phyloP scores from a whole-genome alignment of 1,140 invertebrate species.

The Aphelenchoides besseyi region DNA sequence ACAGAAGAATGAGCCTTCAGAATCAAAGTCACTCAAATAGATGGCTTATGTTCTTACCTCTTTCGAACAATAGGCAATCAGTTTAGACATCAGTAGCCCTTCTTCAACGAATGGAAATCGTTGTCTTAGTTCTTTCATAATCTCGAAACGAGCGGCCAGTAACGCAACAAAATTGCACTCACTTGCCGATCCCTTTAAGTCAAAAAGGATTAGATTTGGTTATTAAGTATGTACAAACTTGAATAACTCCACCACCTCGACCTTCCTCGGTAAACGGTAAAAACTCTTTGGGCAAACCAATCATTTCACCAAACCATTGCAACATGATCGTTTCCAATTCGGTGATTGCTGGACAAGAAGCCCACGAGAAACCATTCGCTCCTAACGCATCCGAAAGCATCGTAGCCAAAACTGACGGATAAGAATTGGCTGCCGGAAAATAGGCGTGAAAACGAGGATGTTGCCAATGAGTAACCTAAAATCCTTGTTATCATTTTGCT shows the following conservation, averaged over 20 bases:
- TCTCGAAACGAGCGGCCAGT: constrained; percentile 86
- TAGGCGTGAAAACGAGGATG: constrained; percentile 98
- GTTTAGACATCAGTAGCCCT: constrained; percentile 83
- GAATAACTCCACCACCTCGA: constrained; percentile 68
- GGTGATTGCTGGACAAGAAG: constrained; percentile 91
- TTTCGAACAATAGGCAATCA: constrained; percentile 81
- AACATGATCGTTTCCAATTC: constrained; percentile 93
- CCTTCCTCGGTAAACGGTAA: constrained; percentile 66
- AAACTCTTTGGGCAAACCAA: constrained; percentile 67
- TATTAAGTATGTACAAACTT: constrained; percentile 61
- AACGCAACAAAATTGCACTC: constrained; percentile 93
- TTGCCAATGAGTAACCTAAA: constrained; percentile 91
- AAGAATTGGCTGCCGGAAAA: constrained; percentile 94
- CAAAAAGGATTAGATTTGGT: neutral
- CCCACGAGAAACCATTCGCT: constrained; percentile 98
- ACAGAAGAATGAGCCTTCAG: constrained; percentile 95
- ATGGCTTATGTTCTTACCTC: constrained; percentile 65
- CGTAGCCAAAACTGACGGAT: constrained; percentile 93
- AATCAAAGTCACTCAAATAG: constrained; percentile 68
- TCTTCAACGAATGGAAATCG: constrained; percentile 87
- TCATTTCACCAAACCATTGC: constrained; percentile 85
- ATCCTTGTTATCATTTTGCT: constrained; percentile 17
- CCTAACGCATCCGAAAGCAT: constrained; percentile 92
- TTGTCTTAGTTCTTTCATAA: constrained; percentile 83
- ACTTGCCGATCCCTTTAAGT: constrained; percentile 84